phyloP scores from a whole-genome alignment of 2,888 invertebrate genomes.

The Boloria euphrosyne region DNA sequence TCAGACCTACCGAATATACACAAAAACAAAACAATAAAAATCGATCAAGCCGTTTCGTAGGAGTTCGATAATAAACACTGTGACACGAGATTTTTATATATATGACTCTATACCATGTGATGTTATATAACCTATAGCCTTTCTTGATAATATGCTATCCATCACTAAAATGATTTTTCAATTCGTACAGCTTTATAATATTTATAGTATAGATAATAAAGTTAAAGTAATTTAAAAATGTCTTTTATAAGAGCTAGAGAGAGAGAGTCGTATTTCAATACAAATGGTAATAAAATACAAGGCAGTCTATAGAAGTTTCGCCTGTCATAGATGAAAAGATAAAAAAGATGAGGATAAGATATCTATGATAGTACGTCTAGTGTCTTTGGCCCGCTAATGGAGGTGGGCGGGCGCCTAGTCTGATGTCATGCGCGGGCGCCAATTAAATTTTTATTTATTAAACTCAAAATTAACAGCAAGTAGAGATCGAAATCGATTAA shows the following conservation, averaged over 20 bases:
- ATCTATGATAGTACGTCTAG: constrained; percentile 31
- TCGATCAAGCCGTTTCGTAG: too few relatives aligned
- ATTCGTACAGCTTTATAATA: too few relatives aligned
- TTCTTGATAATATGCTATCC: too few relatives aligned
- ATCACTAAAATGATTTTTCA: too few relatives aligned
- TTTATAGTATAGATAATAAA: too few relatives aligned
- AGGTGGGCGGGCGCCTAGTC: constrained; percentile 68
- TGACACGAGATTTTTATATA: too few relatives aligned
- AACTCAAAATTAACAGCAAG: constrained; percentile 5
- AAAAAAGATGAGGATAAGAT: constrained; percentile 22
- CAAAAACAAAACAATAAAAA: too few relatives aligned
- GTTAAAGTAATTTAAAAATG: too few relatives aligned
- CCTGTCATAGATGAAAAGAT: constrained; percentile 13
- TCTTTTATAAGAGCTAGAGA: neutral
- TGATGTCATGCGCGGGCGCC: constrained; percentile 58
- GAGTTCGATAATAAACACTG: too few relatives aligned
- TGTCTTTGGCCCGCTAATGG: constrained; percentile 48
- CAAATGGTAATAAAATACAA: neutral
- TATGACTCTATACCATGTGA: too few relatives aligned
- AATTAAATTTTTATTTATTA: constrained; percentile 28
- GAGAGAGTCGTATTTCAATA: constrained; percentile 7
- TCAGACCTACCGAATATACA: too few relatives aligned
- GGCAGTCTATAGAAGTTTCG: constrained; percentile 8
- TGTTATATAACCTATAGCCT: too few relatives aligned
- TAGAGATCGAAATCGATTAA: constrained; percentile 6